Conservation (phyloP, 1,140 invertebrate species). For the Ips nitidus region DNA sequence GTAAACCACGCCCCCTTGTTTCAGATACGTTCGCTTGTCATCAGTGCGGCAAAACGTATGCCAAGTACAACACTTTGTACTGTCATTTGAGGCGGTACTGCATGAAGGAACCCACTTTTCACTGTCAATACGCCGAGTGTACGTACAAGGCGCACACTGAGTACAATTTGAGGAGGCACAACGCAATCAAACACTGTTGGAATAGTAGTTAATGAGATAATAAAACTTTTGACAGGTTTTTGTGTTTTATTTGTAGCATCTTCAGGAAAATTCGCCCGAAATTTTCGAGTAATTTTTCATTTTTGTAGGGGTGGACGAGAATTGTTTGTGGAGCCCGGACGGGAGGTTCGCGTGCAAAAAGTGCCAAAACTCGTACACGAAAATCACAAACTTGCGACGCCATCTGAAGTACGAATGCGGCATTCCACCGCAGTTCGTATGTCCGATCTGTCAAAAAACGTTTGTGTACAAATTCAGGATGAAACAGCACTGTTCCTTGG, state of each 20-base stretch:
- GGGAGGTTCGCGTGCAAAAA: conserved; percentile 39
- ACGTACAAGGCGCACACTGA: conserved; percentile 7
- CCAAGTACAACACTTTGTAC: conserved; percentile 16
- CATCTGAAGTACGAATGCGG: conserved; percentile 70
- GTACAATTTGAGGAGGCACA: conserved; percentile 19
- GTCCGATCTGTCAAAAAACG: conserved; percentile 54
- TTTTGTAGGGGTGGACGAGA: neutral
- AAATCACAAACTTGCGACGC: conserved; percentile 65
- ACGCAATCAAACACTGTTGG: conserved; percentile 6
- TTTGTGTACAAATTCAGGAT: conserved; percentile 9
- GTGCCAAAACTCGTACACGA: conserved; percentile 60
- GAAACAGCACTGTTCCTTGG: neutral
- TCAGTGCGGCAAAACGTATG: conserved; percentile 27
- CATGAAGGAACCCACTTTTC: conserved; percentile 50
- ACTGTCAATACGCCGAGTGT: conserved; percentile 28
- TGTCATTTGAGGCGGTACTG: conserved; percentile 53
- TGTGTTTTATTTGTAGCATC: no score
- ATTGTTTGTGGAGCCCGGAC: neutral
- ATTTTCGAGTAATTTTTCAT: no score
- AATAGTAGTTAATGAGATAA: no score
- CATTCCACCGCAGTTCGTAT: conserved; percentile 64
- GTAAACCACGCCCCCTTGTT: neutral
- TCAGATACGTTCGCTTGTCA: conserved; percentile 8
- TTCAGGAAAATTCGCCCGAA: no score
- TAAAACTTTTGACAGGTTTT: no score